Evolutionary conservation across 2,797 vertebrate species (phyloP), one percentile per base, ranked within the genome.

Genomic region (Ctenopoma multispine): DNA sequence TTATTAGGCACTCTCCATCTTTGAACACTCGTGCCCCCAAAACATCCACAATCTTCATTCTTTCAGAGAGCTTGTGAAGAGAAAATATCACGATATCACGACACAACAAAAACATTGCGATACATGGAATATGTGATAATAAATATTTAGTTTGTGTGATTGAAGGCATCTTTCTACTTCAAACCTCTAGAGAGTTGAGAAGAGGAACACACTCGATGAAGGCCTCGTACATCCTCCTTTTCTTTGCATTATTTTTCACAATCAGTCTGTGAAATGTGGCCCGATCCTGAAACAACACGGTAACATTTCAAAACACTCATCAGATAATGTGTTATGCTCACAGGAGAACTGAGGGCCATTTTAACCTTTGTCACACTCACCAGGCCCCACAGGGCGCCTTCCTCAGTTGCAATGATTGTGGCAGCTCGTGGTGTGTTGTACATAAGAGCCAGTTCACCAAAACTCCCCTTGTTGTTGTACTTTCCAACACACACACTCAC

Each of bases 341-440:
- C 14, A 3, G 8, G 44, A 17, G 21, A n/a, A 21, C 15, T 24
- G 44, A 17, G 40, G 15, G 4, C 12, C 40, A 17, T 34, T 2
- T 38, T 17, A 17, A 5, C 13, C 13, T 41, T 41, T 13, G 11
- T 12, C 14, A 13, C n/a, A 86, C 96, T 96, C 92, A 98, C 97
- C 96, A 99, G 87, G 79, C 94, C 96, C 97, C 97, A 99, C 23
- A 99, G 94, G 63, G 97, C 90, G 46, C 97, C 97, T 18, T 96
- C 94, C 75, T 96, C 93, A 12, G 92, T 95, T 20, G 97, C 96
- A 2, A 96, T 74, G 69, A 99, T 98, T 21, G 97, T 98, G 44
- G 97, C 97, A 60, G 97, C 96, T 79, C 97, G 93, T 0, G 96
- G 96, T 61, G 97, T 98, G 91, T 99, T 99, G 93, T 99, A 99